phyloP scores from a whole-genome alignment of 2,888 invertebrate genomes.

The Andrena praecox region DNA sequence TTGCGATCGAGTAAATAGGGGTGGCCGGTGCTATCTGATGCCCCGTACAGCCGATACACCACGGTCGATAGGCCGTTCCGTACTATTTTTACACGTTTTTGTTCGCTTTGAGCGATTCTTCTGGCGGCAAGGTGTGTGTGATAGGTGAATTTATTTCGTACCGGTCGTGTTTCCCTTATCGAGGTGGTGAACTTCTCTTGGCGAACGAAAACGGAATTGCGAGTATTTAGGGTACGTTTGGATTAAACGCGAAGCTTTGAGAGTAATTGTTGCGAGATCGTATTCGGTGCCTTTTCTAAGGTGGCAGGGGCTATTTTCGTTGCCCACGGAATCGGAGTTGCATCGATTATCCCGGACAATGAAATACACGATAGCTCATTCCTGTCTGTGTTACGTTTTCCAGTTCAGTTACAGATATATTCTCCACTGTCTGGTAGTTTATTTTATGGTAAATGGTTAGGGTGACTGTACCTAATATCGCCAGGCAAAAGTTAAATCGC shows the following conservation, averaged over 20 bases:
- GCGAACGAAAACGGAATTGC: neutral
- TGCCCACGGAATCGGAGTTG: neutral
- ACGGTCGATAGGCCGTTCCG: constrained; percentile 31
- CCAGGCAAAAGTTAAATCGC: no score
- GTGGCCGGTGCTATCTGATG: constrained; percentile 17
- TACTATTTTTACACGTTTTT: constrained; percentile 23
- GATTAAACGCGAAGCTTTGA: no score
- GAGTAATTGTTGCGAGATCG: no score
- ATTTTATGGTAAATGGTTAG: no score
- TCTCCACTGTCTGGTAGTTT: no score
- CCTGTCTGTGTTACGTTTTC: neutral
- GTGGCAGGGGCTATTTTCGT: neutral
- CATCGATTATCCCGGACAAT: neutral
- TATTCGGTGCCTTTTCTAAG: no score
- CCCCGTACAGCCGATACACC: neutral
- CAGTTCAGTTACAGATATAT: neutral
- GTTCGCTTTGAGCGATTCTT: neutral
- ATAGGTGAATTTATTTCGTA: neutral
- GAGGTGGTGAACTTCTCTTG: neutral
- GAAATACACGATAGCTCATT: neutral
- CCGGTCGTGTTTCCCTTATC: neutral
- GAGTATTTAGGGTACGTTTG: neutral
- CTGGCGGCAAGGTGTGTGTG: neutral
- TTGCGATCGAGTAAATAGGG: constrained; percentile 9
- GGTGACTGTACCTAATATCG: no score